A percentile compares a stretch with the other conserved stretches of the same genome.
Evolutionary conservation across 2,888 invertebrate genomes (phyloP).

Genomic region (Omphaloscelis lunosa): DNA sequence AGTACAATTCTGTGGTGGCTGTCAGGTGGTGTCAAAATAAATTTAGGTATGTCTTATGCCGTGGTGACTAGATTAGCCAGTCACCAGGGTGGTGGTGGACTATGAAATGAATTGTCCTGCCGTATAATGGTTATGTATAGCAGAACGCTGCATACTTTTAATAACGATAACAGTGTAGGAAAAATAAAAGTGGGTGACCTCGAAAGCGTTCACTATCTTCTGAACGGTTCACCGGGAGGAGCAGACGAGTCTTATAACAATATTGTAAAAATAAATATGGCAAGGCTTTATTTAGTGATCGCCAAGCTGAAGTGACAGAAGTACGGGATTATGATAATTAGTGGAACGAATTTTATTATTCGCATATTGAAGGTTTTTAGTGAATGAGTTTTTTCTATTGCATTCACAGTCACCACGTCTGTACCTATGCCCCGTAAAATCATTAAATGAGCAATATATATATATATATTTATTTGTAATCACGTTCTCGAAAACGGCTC

Average conservation of each 20-base stretch:
- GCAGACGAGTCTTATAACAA: conserved; percentile 12
- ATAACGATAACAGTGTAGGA: conserved; percentile 61
- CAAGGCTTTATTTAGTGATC: conserved; percentile 28
- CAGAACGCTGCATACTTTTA: conserved; percentile 25
- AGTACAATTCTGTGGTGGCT: neutral
- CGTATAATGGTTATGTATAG: neutral
- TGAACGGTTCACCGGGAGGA: conserved; percentile 54
- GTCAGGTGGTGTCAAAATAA: neutral
- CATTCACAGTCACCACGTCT: neutral
- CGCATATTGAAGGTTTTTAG: neutral
- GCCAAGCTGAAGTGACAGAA: conserved; percentile 16
- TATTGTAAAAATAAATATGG: conserved; percentile 32
- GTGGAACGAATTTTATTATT: conserved; percentile 10
- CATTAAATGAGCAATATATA: too few species aligned
- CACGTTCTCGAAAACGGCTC: too few species aligned
- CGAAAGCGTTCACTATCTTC: conserved; percentile 71
- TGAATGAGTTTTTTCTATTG: neutral
- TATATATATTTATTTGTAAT: too few species aligned
- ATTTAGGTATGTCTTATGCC: neutral
- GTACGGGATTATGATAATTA: conserved; percentile 20
- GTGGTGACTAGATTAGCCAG: neutral
- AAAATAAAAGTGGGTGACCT: conserved; percentile 73
- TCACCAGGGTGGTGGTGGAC: neutral
- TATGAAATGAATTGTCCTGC: neutral
- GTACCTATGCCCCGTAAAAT: too few species aligned